Evolutionary conservation across 2,888 invertebrate species (phyloP).

Genomic region (Volucella zonaria): DNA sequence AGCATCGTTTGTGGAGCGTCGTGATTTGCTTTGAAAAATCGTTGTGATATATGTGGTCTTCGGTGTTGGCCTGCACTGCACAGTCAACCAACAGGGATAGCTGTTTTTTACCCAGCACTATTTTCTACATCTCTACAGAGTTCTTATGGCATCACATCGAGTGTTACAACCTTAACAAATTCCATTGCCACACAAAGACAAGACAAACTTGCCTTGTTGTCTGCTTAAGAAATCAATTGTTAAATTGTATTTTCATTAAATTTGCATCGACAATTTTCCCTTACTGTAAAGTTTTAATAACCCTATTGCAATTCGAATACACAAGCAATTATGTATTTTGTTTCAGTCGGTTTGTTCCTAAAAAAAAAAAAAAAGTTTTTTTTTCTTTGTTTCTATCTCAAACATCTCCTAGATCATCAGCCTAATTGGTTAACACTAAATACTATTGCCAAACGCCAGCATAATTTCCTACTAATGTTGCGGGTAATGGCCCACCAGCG

Average conservation of each 20-base stretch:
- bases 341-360: conserved; percentile 71
- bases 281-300: conserved; percentile 58
- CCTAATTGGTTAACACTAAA: conserved; percentile 39
- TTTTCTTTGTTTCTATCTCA: conserved; percentile 9
- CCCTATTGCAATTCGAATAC: conserved; percentile 64
- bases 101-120: too few species aligned
- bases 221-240: background rate
- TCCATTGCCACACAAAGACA: too few species aligned
- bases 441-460: conserved; percentile 95
- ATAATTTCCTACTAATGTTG: conserved; percentile 95
- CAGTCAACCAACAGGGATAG: too few species aligned
- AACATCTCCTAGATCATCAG: conserved; percentile 40
- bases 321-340: conserved; percentile 52
- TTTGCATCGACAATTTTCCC: conserved; percentile 34
- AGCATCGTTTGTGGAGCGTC: too few species aligned
- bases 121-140: too few species aligned
- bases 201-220: too few species aligned
- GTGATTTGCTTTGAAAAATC: too few species aligned
- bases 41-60: too few species aligned
- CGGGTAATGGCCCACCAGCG: conserved; percentile 96
- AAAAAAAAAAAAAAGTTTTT: conserved; percentile 53
- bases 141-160: too few species aligned
- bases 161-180: too few species aligned
- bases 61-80: too few species aligned
- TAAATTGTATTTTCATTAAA: conserved; percentile 31